These are phyloP conservation scores for Xerus rutilus DNA, from an alignment of 2,797 vertebrate species.

Conservation along the genomic window DNA sequence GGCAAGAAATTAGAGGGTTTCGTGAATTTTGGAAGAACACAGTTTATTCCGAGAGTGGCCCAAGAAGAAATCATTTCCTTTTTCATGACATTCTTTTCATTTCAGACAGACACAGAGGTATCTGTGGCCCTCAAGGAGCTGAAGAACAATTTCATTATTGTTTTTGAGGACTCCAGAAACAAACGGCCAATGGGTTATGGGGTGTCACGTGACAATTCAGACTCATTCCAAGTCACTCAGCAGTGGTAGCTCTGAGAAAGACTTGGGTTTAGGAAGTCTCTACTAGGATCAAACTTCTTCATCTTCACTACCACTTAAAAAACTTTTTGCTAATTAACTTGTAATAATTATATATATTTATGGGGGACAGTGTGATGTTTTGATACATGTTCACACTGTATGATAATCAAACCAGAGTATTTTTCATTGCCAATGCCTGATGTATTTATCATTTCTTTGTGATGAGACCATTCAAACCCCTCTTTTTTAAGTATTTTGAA, in stretches of 20 bases:
- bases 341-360: neutral
- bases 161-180: conserved; percentile 20
- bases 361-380: neutral
- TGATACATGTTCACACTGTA: too few species aligned
- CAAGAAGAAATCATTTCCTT: conserved; percentile 12
- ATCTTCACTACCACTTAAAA: neutral
- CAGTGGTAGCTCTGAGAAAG: neutral
- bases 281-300: neutral
- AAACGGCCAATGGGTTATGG: neutral
- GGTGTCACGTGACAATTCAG: neutral
- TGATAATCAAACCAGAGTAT: neutral
- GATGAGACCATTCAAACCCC: neutral
- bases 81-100: conserved; percentile 46
- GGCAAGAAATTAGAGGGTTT: neutral
- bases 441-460: neutral
- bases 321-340: neutral
- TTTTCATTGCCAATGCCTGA: neutral
- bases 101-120: neutral
- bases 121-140: conserved; percentile 3
- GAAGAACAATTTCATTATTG: conserved; percentile 39
- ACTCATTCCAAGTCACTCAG: neutral
- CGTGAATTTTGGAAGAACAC: neutral
- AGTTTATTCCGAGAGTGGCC: neutral
- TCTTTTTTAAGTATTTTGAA: neutral
- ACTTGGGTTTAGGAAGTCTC: neutral